Evolutionary conservation across 2,888 invertebrate genomes (phyloP), one percentile per base, ranked within the genome.

Genomic region (Eupithecia vulgata): DNA sequence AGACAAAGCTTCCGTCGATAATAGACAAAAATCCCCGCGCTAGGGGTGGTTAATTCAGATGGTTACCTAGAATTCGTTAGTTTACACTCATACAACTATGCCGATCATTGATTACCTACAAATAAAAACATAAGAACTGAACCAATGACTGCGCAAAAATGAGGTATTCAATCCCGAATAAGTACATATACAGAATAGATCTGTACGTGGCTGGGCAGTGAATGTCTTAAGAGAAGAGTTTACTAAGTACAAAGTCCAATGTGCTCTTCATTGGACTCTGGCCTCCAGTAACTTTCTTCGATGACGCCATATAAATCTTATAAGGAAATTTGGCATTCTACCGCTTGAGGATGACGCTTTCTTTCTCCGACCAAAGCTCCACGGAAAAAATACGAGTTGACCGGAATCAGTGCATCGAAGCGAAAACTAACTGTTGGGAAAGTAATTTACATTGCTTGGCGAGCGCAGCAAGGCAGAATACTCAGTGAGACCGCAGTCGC

Each of bases 361-460:
- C 87, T 86, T 88, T 87, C 82, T 82, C 81, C 81, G 81, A 83
- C 82, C 80, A 82, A 81, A 83, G 82, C 82, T 82, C 78, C 59
- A 71, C 81, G 79, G 76, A 82, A 82, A 72, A 75, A 82, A 75
- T 62, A 78, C 71, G 81, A 87, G 82, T 81, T 86, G 88, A 87
- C 90, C 90, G 90, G 91, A 93, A 92, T 92, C 89, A 87, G 89
- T 91, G 92, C 92, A 92, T 82, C 89, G 90, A 84, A 90, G 93
- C 93, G 91, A 92, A 91, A 92, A 92, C 85, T 93, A 92, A 93
- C 93, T 90, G 94, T 93, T 89, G 91, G 7, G 92, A 91, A 93
- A 92, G 92, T 91, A 89, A 90, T 90, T 90, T 90, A 89, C 90
- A 88, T 88, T 80, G 84, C 79, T 83, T 84, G 85, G 82, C 84